Evolutionary conservation across 2,888 invertebrate genomes (phyloP), one percentile per base, ranked within the genome.

Genomic region (Lochmaea capreae): DNA sequence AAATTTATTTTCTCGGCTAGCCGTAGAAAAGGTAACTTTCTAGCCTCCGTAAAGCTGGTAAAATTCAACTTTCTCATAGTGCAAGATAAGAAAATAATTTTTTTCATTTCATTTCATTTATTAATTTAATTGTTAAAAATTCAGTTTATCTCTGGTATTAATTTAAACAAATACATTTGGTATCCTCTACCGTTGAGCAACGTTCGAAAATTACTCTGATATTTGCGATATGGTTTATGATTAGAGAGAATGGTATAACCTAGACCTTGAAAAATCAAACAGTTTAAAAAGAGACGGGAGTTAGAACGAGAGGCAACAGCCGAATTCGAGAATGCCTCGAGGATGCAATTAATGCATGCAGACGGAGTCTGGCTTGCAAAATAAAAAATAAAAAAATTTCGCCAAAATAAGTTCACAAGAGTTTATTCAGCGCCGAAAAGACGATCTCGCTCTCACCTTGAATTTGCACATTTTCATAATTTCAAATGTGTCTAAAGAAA

Each of bases 281-380:
- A 18, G n/a, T 42, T 16, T 18, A 63, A 39, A 61, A 39, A 61
- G 39, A 63, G 43, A 42, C 16, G 1, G 43, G 39, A 62, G 52
- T 49, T n/a, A 46, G 63, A 69, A 62, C 39, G 78, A 83, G 52
- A 62, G 52, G 65, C 63, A 54, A 42, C 65, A 59, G 70, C 80
- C 80, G 79, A 82, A 83, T 81, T 80, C 79, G 79, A 83, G 81
- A 84, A 81, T 83, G 85, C 86, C 85, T 80, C 82, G 78, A 84
- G 85, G 86, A 85, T 85, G 85, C 86, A 86, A 87, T 87, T 86
- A 86, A 87, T 86, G 85, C 85, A 87, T 84, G 84, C 85, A 85
- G 84, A 85, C 86, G 81, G 81, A 81, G 80, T 81, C 78, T 76
- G 76, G 77, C 73, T 63, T 63, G 62, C 75, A 73, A 82, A 82